A percentile compares a stretch with the other conserved stretches of the same genome.
These are phyloP conservation scores for Aphyosemion australe DNA, from an alignment of 2,113 vertebrate genomes.

Conservation along the genomic window DNA sequence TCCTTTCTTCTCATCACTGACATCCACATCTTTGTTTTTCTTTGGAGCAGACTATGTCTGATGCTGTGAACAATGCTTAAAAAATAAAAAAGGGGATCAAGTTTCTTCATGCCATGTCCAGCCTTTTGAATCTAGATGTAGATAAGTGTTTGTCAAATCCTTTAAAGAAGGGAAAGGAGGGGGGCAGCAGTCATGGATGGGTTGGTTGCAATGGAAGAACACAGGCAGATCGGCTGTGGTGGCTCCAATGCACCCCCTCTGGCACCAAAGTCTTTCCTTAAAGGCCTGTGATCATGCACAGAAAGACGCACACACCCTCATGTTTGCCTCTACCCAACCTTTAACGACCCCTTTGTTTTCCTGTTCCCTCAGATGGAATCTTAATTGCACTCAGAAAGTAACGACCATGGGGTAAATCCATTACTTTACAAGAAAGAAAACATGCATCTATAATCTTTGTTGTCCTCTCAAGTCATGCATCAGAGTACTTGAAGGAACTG, in stretches of 20 bases:
- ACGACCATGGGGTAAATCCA: constrained; percentile 44
- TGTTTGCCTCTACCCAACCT: constrained; percentile 27
- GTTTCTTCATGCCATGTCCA: constrained; percentile 58
- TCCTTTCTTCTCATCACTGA: neutral
- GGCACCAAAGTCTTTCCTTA: constrained; percentile 42
- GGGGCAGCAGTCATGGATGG: constrained; percentile 65
- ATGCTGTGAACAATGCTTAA: constrained; percentile 40
- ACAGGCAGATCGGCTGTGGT: constrained; percentile 50
- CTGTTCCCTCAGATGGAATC: constrained; percentile 51
- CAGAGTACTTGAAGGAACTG: constrained; percentile 2
- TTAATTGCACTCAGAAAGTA: constrained; percentile 53
- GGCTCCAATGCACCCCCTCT: constrained; percentile 32
- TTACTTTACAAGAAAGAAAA: constrained; percentile 39
- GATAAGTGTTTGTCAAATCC: constrained; percentile 59
- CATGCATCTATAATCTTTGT: neutral
- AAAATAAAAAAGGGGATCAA: constrained; percentile 26
- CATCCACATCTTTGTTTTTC: constrained; percentile 26
- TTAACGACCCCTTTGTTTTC: constrained; percentile 56
- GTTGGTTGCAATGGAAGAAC: constrained; percentile 52
- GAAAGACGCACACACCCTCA: constrained; percentile 21
- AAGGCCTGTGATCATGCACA: constrained; percentile 29
- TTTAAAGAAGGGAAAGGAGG: constrained; percentile 6
- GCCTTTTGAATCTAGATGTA: constrained; percentile 61
- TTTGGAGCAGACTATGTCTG: neutral
- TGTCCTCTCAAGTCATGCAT: constrained; percentile 10